Conservation (phyloP, 1,140 invertebrate genomes). For the Copidosoma floridanum region DNA sequence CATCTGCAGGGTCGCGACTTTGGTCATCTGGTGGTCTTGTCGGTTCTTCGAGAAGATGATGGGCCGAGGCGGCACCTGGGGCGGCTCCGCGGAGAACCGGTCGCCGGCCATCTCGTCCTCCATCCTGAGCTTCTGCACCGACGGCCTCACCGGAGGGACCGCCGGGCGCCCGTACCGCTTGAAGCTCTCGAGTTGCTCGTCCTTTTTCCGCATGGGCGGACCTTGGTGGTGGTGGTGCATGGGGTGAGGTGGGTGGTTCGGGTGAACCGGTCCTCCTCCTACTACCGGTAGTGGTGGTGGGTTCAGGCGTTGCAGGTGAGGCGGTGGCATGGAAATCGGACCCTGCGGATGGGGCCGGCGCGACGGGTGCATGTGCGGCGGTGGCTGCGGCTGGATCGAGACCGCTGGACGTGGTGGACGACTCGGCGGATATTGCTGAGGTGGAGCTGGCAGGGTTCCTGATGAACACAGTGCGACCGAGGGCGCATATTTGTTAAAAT, state of each 20-base stretch:
- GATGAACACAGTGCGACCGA: too few species aligned
- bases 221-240: conserved; percentile 4
- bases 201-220: background rate
- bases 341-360: conserved; percentile 30
- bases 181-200: conserved; percentile 33
- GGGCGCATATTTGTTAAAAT: too few species aligned
- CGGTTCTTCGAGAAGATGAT: conserved; percentile 47
- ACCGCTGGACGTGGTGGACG: too few species aligned
- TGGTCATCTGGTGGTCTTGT: conserved; percentile 40
- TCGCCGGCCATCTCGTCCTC: conserved; percentile 44
- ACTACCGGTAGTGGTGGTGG: conserved; percentile 56
- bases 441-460: conserved; percentile 47
- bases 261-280: too few species aligned
- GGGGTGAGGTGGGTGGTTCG: background rate
- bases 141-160: background rate
- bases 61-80: conserved; percentile 51
- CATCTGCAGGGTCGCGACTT: conserved; percentile 65
- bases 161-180: background rate
- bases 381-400: conserved; percentile 40
- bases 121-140: conserved; percentile 32
- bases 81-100: conserved; percentile 50
- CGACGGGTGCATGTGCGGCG: conserved; percentile 40
- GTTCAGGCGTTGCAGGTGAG: conserved; percentile 51
- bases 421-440: conserved; percentile 32
- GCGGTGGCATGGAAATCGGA: conserved; percentile 18